A percentile compares a stretch with the other conserved stretches of the same genome.
Conservation (phyloP, 2,113 vertebrate genomes). For the Microcebus tavaratra region DNA sequence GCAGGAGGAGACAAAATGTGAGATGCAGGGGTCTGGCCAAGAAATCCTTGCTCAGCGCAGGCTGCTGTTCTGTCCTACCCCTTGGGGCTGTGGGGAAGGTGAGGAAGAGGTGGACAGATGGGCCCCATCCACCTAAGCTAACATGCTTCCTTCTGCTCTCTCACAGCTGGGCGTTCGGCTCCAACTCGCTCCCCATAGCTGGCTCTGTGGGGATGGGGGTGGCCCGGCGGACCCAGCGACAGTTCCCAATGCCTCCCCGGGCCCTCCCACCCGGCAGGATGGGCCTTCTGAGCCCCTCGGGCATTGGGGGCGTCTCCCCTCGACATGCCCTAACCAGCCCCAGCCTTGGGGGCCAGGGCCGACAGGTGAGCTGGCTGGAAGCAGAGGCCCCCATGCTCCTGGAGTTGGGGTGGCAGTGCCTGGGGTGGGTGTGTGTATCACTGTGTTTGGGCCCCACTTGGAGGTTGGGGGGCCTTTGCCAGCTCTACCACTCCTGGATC, state of each 20-base stretch:
- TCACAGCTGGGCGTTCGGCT: slow-evolving; percentile 93
- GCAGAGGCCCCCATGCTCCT: neutral
- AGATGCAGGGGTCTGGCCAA: neutral
- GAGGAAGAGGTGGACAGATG: neutral
- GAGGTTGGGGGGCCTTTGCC: neutral
- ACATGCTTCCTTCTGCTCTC: slow-evolving; percentile 40
- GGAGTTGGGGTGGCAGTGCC: neutral
- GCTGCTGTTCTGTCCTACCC: neutral
- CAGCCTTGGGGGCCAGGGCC: slow-evolving; percentile 89
- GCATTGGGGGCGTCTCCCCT: slow-evolving; percentile 90
- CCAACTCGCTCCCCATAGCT: slow-evolving; percentile 97
- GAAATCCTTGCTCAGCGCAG: neutral
- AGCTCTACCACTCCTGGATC: neutral
- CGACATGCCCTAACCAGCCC: slow-evolving; percentile 92
- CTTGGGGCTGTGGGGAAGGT: neutral
- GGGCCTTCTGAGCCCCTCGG: slow-evolving; percentile 89
- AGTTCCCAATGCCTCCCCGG: slow-evolving; percentile 92
- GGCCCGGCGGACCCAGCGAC: slow-evolving; percentile 90
- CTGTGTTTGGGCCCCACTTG: neutral
- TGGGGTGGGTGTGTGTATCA: neutral
- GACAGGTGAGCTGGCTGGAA: slow-evolving; percentile 87
- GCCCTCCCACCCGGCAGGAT: slow-evolving; percentile 90
- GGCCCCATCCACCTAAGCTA: neutral
- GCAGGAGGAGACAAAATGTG: neutral
- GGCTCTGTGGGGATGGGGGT: slow-evolving; percentile 95